Evolutionary conservation across 2,113 vertebrate genomes (phyloP).

Genomic region (Ondatra zibethicus): DNA sequence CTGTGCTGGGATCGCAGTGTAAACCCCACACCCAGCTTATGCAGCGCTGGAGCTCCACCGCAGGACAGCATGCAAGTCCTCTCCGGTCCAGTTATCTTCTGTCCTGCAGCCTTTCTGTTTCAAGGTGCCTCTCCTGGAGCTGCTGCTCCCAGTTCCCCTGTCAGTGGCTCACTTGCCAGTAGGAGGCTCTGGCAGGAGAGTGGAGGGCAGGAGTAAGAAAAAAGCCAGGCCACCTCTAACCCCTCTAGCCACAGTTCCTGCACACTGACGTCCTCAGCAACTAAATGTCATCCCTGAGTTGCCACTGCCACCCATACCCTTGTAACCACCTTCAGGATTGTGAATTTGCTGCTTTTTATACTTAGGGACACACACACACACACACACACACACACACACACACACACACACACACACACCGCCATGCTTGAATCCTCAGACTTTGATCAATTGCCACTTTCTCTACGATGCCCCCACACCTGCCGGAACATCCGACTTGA

Average conservation of each 20-base stretch:
- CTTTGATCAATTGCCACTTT: background rate
- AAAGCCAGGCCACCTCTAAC: background rate
- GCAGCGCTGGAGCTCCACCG: background rate
- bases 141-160: too few relatives aligned
- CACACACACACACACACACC: too few relatives aligned
- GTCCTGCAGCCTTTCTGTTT: too few relatives aligned
- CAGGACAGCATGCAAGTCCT: background rate
- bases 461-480: background rate
- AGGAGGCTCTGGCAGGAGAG: background rate
- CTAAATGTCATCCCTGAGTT: background rate
- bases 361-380: background rate
- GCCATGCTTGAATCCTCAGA: background rate
- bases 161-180: background rate
- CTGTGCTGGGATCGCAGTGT: background rate
- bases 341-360: background rate
- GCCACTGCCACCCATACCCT: background rate
- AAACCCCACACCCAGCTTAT: background rate
- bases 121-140: background rate
- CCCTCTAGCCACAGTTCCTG: background rate
- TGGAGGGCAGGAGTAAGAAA: background rate
- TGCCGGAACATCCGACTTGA: background rate
- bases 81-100: background rate
- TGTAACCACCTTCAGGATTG: background rate
- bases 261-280: background rate
- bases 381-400: too few relatives aligned